A percentile compares a stretch with the other conserved stretches of the same genome.
Evolutionary conservation across 2,888 invertebrate genomes (phyloP).

Genomic region (Biston betularia): DNA sequence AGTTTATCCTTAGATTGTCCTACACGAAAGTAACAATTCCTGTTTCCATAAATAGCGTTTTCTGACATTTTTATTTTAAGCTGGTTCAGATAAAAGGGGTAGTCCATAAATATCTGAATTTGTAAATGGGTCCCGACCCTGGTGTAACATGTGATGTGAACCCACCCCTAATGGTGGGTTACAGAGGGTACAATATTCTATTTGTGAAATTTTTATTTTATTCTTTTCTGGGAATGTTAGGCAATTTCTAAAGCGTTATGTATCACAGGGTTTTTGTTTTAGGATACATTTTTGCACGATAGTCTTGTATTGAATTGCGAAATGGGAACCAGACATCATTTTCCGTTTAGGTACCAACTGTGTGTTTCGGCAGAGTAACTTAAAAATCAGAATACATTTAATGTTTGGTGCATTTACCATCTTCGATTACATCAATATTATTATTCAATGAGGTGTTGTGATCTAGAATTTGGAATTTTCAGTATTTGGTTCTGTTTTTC

Average conservation of each 20-base stretch:
- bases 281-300: background rate
- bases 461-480: no score
- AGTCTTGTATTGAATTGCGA: background rate
- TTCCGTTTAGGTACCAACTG: background rate
- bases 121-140: constrained; percentile 31
- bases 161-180: constrained; percentile 19
- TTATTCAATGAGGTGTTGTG: no score
- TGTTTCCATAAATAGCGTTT: constrained; percentile 23
- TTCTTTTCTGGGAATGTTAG: constrained; percentile 4
- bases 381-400: background rate
- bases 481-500: background rate
- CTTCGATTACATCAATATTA: background rate
- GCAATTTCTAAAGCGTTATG: background rate
- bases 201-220: constrained; percentile 14
- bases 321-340: background rate
- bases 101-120: constrained; percentile 40
- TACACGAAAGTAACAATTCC: constrained; percentile 3
- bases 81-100: constrained; percentile 36
- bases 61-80: constrained; percentile 40
- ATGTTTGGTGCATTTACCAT: background rate
- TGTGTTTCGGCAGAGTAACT: background rate
- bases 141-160: constrained; percentile 20
- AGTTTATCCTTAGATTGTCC: background rate
- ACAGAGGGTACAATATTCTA: constrained; percentile 14
- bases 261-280: background rate